Percentiles rank a stretch among this genome's conserved stretches.
Evolutionary conservation across 92 coral and sea anemone genomes (phyloP).

Genomic region (Anthopleura xanthogrammica): DNA sequence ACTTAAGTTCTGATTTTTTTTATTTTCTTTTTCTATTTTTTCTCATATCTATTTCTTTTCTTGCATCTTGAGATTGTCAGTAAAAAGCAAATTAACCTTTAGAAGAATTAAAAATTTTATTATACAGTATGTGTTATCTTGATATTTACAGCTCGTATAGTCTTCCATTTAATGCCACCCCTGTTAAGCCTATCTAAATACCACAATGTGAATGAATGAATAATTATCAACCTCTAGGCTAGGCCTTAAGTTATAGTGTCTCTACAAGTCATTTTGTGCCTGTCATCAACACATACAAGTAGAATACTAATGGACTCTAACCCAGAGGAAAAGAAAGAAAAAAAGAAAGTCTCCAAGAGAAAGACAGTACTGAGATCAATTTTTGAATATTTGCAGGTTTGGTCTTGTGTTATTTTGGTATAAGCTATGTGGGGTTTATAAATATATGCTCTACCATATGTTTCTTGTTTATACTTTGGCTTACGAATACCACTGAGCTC

Average conservation of each 20-base stretch:
- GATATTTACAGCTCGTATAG: slow-evolving; percentile 7
- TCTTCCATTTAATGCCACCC: not conserved
- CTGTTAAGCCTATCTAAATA: slow-evolving; percentile 10
- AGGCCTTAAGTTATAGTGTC: not conserved
- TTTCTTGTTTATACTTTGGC: not conserved
- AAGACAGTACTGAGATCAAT: slow-evolving; percentile 10
- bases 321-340: slow-evolving; percentile 2
- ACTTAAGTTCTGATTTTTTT: no score
- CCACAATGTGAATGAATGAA: slow-evolving; percentile 30
- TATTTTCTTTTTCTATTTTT: no score
- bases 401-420: not conserved
- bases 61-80: no score
- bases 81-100: not conserved
- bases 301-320: slow-evolving; percentile 15
- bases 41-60: not conserved
- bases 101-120: not conserved
- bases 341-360: slow-evolving; percentile 1
- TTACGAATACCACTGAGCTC: not conserved
- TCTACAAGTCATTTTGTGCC: not conserved
- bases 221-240: slow-evolving; percentile 2
- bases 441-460: not conserved
- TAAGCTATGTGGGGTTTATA: not conserved
- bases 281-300: not conserved
- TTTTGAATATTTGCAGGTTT: slow-evolving; percentile 27
- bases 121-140: not conserved